phyloP scores from a whole-genome alignment of 2,888 invertebrate species.

The Mamestra brassicae region DNA sequence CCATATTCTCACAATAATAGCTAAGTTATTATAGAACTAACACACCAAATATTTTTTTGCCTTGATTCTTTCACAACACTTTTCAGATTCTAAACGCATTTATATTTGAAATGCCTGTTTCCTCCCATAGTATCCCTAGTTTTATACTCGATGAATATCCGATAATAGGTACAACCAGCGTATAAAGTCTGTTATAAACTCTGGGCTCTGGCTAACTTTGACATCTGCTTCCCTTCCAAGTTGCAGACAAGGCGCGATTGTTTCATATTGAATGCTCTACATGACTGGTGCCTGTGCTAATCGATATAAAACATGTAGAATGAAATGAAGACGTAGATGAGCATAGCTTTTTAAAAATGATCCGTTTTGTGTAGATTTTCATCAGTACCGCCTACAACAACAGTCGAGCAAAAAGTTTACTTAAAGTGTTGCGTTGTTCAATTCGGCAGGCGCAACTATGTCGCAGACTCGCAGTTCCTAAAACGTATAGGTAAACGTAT shows the following conservation, averaged over 20 bases:
- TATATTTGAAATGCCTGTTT: neutral
- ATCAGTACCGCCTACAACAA: neutral
- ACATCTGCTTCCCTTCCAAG: constrained; percentile 41
- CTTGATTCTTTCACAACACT: neutral
- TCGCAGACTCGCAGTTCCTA: too few species aligned
- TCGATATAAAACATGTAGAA: constrained; percentile 8
- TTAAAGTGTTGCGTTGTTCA: neutral
- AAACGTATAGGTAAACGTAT: too few species aligned
- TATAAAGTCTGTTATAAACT: constrained; percentile 35
- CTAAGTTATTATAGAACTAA: too few species aligned
- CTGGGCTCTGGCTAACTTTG: constrained; percentile 37
- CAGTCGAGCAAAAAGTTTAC: neutral
- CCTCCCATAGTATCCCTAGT: neutral
- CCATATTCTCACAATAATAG: too few species aligned
- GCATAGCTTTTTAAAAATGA: neutral
- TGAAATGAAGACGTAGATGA: too few species aligned
- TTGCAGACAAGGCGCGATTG: constrained; percentile 20
- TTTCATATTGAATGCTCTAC: constrained; percentile 27
- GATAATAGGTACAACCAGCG: constrained; percentile 8
- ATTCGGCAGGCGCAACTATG: neutral
- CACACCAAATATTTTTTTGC: too few species aligned
- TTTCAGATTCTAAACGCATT: neutral
- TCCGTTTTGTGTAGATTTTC: neutral
- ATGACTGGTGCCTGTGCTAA: neutral
- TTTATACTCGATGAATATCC: constrained; percentile 21